These are phyloP conservation scores for Brassicogethes aeneus DNA, from an alignment of 2,888 invertebrate genomes.

Conservation along the genomic window DNA sequence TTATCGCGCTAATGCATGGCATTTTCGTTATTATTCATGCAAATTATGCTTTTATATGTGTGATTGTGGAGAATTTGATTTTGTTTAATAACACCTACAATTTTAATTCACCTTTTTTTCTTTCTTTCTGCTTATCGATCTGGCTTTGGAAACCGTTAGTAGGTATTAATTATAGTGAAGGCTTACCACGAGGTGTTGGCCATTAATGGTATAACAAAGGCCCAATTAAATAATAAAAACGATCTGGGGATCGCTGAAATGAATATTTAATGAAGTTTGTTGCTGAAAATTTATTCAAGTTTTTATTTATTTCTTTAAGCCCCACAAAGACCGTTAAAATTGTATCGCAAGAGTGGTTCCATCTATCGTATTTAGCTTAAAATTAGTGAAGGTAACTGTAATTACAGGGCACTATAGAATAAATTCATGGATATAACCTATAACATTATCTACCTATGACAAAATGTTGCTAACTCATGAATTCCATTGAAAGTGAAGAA, in stretches of 20 bases:
- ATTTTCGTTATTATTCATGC: constrained; percentile 39
- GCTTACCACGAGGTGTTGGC: constrained; percentile 6
- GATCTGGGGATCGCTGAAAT: neutral
- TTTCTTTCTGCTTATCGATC: constrained; percentile 9
- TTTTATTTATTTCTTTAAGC: too few relatives aligned
- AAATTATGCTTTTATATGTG: constrained; percentile 37
- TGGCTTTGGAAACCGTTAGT: constrained; percentile 9
- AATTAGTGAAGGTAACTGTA: too few relatives aligned
- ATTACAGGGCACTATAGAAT: too few relatives aligned
- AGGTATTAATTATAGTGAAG: constrained; percentile 12
- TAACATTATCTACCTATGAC: too few relatives aligned
- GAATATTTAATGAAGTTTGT: neutral
- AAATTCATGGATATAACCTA: too few relatives aligned
- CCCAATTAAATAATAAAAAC: constrained; percentile 3
- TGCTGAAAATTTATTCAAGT: neutral
- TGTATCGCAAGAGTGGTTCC: too few relatives aligned
- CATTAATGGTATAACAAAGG: constrained; percentile 7
- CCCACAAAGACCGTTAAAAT: too few relatives aligned
- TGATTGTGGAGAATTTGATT: constrained; percentile 34
- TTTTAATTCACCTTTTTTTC: constrained; percentile 14
- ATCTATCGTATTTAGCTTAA: too few relatives aligned
- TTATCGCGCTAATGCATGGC: constrained; percentile 35
- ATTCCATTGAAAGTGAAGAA: too few relatives aligned
- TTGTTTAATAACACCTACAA: constrained; percentile 35
- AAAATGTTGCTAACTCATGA: too few relatives aligned